Evolutionary conservation across 2,797 vertebrate genomes (phyloP), one percentile per base, ranked within the genome.

Genomic region (Spizella passerina): DNA sequence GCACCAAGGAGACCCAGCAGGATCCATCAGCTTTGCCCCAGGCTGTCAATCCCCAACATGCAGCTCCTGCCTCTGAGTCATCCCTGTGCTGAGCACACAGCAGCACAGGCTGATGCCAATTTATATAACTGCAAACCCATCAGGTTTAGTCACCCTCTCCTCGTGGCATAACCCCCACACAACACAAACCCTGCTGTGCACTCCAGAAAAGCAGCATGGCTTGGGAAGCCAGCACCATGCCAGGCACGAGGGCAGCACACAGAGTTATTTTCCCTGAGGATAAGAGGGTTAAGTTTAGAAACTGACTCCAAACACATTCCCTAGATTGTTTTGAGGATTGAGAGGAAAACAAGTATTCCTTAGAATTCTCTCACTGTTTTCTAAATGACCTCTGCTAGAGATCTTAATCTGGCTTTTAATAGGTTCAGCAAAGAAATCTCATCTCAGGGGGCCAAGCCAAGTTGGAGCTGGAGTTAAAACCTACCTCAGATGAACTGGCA

Each of bases 301-400:
- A 76, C 36, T 82, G 88, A 71, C 55, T 88, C 70, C 26, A 38
- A 95, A 90, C 1, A 6, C 88, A 88, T 95, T 94, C 90, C 60
- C 68, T 24, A 20, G 78, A 93, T 92, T 92, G 86, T 88, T 96
- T 77, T 77, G 83, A 86, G 88, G 83, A 95, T 32, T 88, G 86
- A 90, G 71, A 86, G 38, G 60, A 94, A 94, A 95, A 93, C 88
- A 96, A 95, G 63, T 94, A 92, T 92, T 94, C 75, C 83, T 90
- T 41, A 84, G 61, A 95, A 71, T 96, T 21, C 14, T 66, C 78
- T 90, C 32, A 15, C 78, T 66, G 53, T 38, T 95, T 94, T 81
- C 73, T 81, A 92, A 86, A 86, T 68, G 84, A 88, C 88, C 89
- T 93, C 83, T 79, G 32, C 26, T 22, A 82, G 56, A 92, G 94